A percentile compares a stretch with the other conserved stretches of the same genome.
Conservation (phyloP, 1,140 invertebrate genomes). For the Drosophila eugracilis region DNA sequence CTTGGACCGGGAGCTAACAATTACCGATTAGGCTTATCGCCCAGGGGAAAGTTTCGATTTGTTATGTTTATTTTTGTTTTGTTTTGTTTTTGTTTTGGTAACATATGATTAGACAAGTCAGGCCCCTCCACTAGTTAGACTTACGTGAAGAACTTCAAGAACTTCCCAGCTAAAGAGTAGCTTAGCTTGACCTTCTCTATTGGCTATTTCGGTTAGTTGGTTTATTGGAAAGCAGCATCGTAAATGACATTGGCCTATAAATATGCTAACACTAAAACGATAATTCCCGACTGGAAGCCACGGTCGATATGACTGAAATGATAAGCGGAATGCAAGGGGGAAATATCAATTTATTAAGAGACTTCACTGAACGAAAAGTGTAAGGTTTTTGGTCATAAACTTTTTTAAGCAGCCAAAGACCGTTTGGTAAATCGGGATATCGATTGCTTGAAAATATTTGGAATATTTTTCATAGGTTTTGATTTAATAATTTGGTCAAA, state of each 20-base stretch:
- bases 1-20: slow-evolving; percentile 56
- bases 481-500: no score
- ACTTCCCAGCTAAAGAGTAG: background rate
- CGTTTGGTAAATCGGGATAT: no score
- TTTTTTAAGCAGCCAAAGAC: no score
- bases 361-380: background rate
- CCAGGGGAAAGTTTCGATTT: slow-evolving; percentile 59
- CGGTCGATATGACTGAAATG: slow-evolving; percentile 35
- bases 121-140: slow-evolving; percentile 1
- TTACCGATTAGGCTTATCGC: slow-evolving; percentile 64
- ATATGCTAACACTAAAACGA: slow-evolving; percentile 29
- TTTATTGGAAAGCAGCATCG: slow-evolving; percentile 36
- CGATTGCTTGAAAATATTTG: no score
- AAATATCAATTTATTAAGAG: slow-evolving; percentile 13
- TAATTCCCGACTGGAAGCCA: slow-evolving; percentile 20
- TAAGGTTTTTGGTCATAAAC: no score
- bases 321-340: slow-evolving; percentile 33
- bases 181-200: slow-evolving; percentile 24
- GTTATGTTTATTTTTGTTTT: slow-evolving; percentile 45
- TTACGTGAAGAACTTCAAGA: slow-evolving; percentile 9
- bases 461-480: no score
- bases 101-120: slow-evolving; percentile 4
- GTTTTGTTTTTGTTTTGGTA: slow-evolving; percentile 27
- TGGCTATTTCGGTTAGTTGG: slow-evolving; percentile 11
- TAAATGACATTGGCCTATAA: slow-evolving; percentile 54